These are phyloP conservation scores for Carassius carassius DNA, from an alignment of 2,113 vertebrate genomes.

Conservation along the genomic window DNA sequence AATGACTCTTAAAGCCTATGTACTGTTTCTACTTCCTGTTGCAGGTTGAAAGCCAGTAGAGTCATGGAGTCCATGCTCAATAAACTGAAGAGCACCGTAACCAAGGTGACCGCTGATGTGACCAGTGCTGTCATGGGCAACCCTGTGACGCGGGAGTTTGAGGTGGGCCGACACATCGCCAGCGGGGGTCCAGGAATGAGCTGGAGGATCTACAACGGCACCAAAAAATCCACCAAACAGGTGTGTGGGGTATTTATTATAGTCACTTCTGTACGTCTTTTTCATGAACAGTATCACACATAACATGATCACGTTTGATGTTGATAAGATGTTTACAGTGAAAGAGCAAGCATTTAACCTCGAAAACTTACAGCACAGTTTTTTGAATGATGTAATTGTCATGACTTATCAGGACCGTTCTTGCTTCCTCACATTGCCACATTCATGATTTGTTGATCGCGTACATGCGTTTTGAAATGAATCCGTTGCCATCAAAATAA, in stretches of 20 bases:
- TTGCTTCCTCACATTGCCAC: neutral
- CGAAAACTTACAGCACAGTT: neutral
- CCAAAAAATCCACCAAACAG: slow-evolving; percentile 99
- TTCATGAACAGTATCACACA: neutral
- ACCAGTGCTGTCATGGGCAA: slow-evolving; percentile 99
- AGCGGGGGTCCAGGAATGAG: slow-evolving; percentile 92
- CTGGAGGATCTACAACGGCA: slow-evolving; percentile 98
- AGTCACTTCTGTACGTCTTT: neutral
- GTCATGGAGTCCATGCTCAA: slow-evolving; percentile 98
- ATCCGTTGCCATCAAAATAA: too few relatives aligned
- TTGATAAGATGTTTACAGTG: neutral
- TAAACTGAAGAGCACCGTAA: slow-evolving; percentile 97
- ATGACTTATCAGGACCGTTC: neutral
- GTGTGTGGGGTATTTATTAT: slow-evolving; percentile 64
- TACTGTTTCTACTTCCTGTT: neutral
- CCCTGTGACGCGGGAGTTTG: slow-evolving; percentile 95
- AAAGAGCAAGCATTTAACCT: neutral
- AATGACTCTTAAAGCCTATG: neutral
- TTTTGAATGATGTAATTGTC: neutral
- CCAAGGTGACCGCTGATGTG: slow-evolving; percentile 97
- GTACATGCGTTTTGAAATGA: neutral
- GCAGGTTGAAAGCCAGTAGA: slow-evolving; percentile 52
- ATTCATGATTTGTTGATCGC: neutral
- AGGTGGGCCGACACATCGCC: slow-evolving; percentile 94
- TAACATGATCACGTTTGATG: neutral